Percentiles rank a stretch among this genome's conserved stretches.
Conservation (phyloP, 1,140 invertebrate species). For the Drosophila lacteicornis region DNA sequence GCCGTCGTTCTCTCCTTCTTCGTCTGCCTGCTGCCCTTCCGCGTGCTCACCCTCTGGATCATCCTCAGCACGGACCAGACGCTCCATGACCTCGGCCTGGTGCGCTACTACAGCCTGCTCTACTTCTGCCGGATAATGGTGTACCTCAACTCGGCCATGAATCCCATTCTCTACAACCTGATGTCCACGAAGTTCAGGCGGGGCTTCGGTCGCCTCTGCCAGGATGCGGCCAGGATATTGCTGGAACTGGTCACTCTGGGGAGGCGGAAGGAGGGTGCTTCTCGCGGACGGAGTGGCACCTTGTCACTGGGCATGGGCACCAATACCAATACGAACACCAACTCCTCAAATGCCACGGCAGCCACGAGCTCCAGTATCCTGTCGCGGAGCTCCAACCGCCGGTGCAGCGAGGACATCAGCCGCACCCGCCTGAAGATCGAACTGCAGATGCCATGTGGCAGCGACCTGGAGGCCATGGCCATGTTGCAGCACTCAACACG, state of each 20-base stretch:
- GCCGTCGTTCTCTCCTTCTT: conserved; percentile 97
- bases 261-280: conserved; percentile 19
- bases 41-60: conserved; percentile 93
- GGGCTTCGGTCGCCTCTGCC: conserved; percentile 90
- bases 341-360: conserved; percentile 63
- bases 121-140: conserved; percentile 95
- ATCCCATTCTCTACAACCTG: conserved; percentile 95
- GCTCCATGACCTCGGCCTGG: conserved; percentile 89
- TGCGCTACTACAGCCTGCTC: conserved; percentile 93
- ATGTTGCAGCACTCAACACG: conserved; percentile 66
- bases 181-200: conserved; percentile 96
- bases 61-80: conserved; percentile 90
- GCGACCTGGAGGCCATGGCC: conserved; percentile 74
- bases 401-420: conserved; percentile 72
- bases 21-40: conserved; percentile 94
- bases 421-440: conserved; percentile 76
- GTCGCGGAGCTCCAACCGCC: conserved; percentile 76
- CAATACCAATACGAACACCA: conserved; percentile 67
- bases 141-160: conserved; percentile 95
- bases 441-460: conserved; percentile 72
- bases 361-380: conserved; percentile 76
- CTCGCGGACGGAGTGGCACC: conserved; percentile 60
- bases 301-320: conserved; percentile 58
- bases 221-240: conserved; percentile 59
- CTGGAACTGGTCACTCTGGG: conserved; percentile 63